Evolutionary conservation across 1,140 invertebrate genomes (phyloP).

Genomic region (Andrena cerasifolii): DNA sequence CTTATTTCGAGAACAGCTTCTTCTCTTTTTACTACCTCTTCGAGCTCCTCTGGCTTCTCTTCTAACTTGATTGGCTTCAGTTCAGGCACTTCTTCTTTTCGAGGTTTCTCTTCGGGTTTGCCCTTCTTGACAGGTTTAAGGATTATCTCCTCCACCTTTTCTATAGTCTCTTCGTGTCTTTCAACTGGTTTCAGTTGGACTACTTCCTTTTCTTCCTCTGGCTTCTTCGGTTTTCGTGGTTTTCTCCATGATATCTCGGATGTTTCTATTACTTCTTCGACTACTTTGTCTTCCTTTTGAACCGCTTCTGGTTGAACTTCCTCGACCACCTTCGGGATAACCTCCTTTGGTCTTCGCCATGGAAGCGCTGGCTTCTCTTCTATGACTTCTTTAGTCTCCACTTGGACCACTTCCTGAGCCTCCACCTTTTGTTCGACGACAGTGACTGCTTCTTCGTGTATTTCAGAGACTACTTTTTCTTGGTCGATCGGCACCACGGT

Average conservation of each 20-base stretch:
- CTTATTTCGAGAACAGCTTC: slow-evolving; percentile 65
- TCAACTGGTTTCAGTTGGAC: slow-evolving; percentile 25
- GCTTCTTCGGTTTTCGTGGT: slow-evolving; percentile 19
- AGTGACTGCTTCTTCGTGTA: slow-evolving; percentile 35
- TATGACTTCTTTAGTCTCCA: slow-evolving; percentile 66
- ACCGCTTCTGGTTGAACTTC: slow-evolving; percentile 41
- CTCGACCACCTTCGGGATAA: slow-evolving; percentile 4
- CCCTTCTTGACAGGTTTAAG: not conserved
- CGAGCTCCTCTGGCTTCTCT: slow-evolving; percentile 39
- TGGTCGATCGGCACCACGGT: slow-evolving; percentile 75
- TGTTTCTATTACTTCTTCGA: slow-evolving; percentile 34
- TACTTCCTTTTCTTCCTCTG: slow-evolving; percentile 30
- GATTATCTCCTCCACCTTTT: slow-evolving; percentile 18
- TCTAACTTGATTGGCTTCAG: slow-evolving; percentile 78
- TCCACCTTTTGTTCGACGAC: slow-evolving; percentile 35
- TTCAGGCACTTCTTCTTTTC: slow-evolving; percentile 71
- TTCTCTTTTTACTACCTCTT: slow-evolving; percentile 63
- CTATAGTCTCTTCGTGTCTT: slow-evolving; percentile 5
- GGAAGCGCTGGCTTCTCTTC: slow-evolving; percentile 53
- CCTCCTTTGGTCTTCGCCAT: slow-evolving; percentile 60
- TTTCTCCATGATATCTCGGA: slow-evolving; percentile 54
- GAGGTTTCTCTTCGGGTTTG: slow-evolving; percentile 13
- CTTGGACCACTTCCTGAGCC: slow-evolving; percentile 51
- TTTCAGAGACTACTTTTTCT: slow-evolving; percentile 63
- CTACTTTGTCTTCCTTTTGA: slow-evolving; percentile 19